Percentiles rank a stretch among this genome's conserved stretches.
These are phyloP conservation scores for Meandrusa payeni DNA, from an alignment of 2,888 invertebrate genomes.

Conservation along the genomic window DNA sequence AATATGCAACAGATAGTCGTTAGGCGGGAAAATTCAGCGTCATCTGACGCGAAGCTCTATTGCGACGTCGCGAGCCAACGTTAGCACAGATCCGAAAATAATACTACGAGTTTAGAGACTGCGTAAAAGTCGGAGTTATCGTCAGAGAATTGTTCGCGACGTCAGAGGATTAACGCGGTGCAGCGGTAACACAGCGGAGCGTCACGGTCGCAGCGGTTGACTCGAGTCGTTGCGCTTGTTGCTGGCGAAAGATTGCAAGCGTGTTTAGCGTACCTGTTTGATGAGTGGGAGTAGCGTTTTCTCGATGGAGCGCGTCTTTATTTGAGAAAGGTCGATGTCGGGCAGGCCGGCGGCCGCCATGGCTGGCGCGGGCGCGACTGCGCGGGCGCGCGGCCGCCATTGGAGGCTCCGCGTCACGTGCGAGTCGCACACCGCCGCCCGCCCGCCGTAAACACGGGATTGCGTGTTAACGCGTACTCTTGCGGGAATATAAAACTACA, in stretches of 20 bases:
- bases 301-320: slow-evolving; percentile 96
- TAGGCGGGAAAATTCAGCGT: slow-evolving; percentile 70
- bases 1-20: slow-evolving; percentile 71
- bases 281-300: slow-evolving; percentile 95
- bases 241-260: slow-evolving; percentile 37
- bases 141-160: slow-evolving; percentile 51
- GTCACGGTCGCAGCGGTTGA: slow-evolving; percentile 28
- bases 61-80: slow-evolving; percentile 47
- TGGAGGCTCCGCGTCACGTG: slow-evolving; percentile 41
- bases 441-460: slow-evolving; percentile 35
- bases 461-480: slow-evolving; percentile 54
- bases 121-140: slow-evolving; percentile 57
- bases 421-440: slow-evolving; percentile 33
- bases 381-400: slow-evolving; percentile 57
- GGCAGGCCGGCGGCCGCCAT: slow-evolving; percentile 83
- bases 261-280: slow-evolving; percentile 88
- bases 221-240: slow-evolving; percentile 25
- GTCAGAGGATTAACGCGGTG: slow-evolving; percentile 48
- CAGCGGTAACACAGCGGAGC: slow-evolving; percentile 28
- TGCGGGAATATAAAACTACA: slow-evolving; percentile 59
- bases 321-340: slow-evolving; percentile 85
- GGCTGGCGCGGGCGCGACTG: slow-evolving; percentile 66
- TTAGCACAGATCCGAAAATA: slow-evolving; percentile 60
- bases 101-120: slow-evolving; percentile 55
- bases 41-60: slow-evolving; percentile 41